Conservation (phyloP, 2,888 invertebrate genomes). For the Thecophora atra region DNA sequence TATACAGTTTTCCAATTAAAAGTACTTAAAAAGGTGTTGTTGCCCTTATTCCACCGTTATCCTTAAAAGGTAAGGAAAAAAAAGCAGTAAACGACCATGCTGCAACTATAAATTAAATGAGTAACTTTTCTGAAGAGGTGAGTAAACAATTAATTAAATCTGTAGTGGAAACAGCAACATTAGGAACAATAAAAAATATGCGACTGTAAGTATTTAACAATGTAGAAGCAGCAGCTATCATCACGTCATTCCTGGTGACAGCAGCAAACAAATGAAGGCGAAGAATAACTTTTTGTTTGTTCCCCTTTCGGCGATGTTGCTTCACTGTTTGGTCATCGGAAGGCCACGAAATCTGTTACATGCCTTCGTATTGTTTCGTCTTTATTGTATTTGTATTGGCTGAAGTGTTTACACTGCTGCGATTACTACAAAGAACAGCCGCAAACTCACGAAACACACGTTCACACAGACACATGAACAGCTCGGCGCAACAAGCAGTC, state of each 20-base stretch:
- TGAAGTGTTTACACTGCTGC: background rate
- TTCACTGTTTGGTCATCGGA: background rate
- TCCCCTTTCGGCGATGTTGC: background rate
- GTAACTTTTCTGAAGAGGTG: background rate
- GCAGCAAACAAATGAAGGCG: background rate
- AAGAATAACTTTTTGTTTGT: background rate
- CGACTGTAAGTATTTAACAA: background rate
- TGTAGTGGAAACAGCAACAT: background rate
- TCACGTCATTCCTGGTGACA: too few species aligned
- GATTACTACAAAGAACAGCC: background rate
- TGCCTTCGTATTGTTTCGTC: background rate
- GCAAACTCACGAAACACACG: background rate
- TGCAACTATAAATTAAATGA: background rate
- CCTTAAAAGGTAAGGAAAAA: too few species aligned
- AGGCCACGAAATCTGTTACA: background rate
- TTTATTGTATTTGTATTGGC: background rate
- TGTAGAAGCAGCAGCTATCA: background rate
- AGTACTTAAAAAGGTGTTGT: too few species aligned
- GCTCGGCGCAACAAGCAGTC: background rate
- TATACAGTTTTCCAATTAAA: too few species aligned
- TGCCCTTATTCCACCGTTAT: too few species aligned
- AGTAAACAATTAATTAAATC: conserved; percentile 6
- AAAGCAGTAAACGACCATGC: too few species aligned
- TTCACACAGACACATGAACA: background rate
- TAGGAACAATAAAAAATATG: background rate